A percentile compares a stretch with the other conserved stretches of the same genome.
These are phyloP conservation scores for Hystrix brachyura DNA, from an alignment of 2,113 vertebrate species.

Conservation along the genomic window DNA sequence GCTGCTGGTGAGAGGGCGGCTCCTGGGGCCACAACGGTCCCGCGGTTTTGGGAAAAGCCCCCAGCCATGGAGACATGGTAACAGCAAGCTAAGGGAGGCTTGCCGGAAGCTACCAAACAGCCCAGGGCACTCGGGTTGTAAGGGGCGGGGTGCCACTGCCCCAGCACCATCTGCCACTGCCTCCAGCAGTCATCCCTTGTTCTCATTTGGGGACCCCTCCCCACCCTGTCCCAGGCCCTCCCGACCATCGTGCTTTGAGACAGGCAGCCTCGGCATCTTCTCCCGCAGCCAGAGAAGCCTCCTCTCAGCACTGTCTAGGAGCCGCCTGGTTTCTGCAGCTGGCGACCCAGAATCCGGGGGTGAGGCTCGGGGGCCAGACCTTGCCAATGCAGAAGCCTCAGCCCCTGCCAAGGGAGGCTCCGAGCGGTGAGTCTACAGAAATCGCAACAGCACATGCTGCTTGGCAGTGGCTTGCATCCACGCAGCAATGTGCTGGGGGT, in stretches of 20 bases:
- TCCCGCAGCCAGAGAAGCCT: neutral
- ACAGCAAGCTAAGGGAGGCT: neutral
- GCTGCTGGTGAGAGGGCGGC: neutral
- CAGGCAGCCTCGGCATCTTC: neutral
- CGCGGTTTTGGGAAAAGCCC: neutral
- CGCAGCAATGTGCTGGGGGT: neutral
- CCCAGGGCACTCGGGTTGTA: neutral
- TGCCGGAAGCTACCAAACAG: neutral
- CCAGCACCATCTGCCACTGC: too few species aligned
- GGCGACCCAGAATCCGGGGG: neutral
- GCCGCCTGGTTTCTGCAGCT: neutral
- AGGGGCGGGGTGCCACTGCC: too few species aligned
- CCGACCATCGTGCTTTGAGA: neutral
- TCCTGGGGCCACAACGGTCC: neutral
- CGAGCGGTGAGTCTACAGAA: neutral
- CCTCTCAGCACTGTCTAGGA: neutral
- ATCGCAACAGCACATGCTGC: neutral
- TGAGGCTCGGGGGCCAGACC: neutral
- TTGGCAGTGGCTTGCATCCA: neutral
- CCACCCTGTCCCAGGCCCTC: neutral
- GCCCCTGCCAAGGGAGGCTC: neutral
- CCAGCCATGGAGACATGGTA: neutral
- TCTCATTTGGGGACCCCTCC: neutral
- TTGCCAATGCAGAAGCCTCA: neutral
- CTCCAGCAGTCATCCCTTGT: neutral